Conservation (phyloP, 1,140 invertebrate species). For the Dinothrombium tinctorium region DNA sequence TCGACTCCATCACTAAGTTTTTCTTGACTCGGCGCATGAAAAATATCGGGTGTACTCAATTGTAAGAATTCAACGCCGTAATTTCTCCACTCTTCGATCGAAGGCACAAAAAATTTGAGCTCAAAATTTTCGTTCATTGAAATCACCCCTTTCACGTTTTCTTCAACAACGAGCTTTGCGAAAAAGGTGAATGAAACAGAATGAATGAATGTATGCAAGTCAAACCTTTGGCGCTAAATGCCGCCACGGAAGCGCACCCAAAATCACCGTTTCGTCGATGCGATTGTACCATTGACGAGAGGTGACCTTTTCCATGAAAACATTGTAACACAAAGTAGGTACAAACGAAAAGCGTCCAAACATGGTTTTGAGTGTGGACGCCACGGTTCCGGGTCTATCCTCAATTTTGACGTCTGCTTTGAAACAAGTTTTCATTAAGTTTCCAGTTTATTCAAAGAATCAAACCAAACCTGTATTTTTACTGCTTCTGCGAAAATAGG, state of each 20-base stretch:
- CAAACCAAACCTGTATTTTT: too few species aligned
- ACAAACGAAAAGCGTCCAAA: conserved; percentile 77
- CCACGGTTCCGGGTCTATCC: too few species aligned
- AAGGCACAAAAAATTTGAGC: conserved; percentile 38
- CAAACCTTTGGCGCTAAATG: conserved; percentile 36
- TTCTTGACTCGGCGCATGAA: conserved; percentile 67
- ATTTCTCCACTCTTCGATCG: conserved; percentile 44
- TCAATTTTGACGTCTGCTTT: too few species aligned
- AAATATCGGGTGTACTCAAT: conserved; percentile 76
- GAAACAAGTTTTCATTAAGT: too few species aligned
- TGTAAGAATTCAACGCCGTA: conserved; percentile 65
- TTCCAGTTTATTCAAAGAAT: too few species aligned
- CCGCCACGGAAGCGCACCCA: conserved; percentile 80
- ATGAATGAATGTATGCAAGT: conserved; percentile 14
- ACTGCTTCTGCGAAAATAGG: too few species aligned
- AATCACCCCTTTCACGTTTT: conserved; percentile 72
- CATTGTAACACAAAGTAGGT: conserved; percentile 68
- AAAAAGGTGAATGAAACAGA: neutral
- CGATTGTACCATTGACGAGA: conserved; percentile 54
- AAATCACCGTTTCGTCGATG: conserved; percentile 75
- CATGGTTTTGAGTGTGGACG: too few species aligned
- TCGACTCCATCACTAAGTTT: conserved; percentile 60
- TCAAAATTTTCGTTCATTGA: conserved; percentile 97
- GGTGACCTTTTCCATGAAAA: conserved; percentile 57
- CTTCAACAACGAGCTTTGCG: conserved; percentile 43